Percentiles rank a stretch among this genome's conserved stretches.
phyloP scores from a whole-genome alignment of 2,888 invertebrate species.

The Hololepta plana region DNA sequence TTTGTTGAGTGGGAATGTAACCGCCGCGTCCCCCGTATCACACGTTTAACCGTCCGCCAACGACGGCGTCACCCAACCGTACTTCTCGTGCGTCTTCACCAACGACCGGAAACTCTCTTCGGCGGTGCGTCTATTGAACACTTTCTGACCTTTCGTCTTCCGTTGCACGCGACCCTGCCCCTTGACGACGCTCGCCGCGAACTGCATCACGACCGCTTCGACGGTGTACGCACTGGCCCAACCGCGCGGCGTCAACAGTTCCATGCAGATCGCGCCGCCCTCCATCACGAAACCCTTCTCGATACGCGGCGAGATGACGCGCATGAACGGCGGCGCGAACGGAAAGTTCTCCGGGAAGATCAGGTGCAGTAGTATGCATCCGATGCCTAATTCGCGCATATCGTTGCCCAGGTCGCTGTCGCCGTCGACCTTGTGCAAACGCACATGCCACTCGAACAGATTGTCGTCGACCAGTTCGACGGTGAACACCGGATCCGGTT shows the following conservation, averaged over 20 bases:
- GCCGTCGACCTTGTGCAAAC: conserved; percentile 62
- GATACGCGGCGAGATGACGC: conserved; percentile 41
- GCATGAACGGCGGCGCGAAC: conserved; percentile 69
- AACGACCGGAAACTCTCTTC: conserved; percentile 75
- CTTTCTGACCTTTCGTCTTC: conserved; percentile 58
- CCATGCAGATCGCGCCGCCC: conserved; percentile 82
- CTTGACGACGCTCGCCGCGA: conserved; percentile 75
- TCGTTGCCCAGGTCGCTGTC: conserved; percentile 71
- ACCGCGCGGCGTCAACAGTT: conserved; percentile 66
- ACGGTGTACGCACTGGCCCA: conserved; percentile 81
- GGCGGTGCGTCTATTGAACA: conserved; percentile 63
- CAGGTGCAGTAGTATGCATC: conserved; percentile 58
- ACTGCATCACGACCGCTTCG: conserved; percentile 77
- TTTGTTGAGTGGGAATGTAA: no score
- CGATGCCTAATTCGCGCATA: conserved; percentile 57
- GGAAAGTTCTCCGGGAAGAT: conserved; percentile 80
- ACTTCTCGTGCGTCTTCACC: conserved; percentile 80
- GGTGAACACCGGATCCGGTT: conserved; percentile 57
- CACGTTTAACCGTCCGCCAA: conserved; percentile 59
- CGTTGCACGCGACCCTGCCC: conserved; percentile 70
- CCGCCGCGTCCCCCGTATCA: no score
- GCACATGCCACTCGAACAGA: conserved; percentile 75
- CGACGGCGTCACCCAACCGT: conserved; percentile 81
- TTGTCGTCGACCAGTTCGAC: conserved; percentile 76
- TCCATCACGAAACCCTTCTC: conserved; percentile 76